phyloP scores from a whole-genome alignment of 2,113 vertebrate genomes.

The Romanogobio albipinnatus region DNA sequence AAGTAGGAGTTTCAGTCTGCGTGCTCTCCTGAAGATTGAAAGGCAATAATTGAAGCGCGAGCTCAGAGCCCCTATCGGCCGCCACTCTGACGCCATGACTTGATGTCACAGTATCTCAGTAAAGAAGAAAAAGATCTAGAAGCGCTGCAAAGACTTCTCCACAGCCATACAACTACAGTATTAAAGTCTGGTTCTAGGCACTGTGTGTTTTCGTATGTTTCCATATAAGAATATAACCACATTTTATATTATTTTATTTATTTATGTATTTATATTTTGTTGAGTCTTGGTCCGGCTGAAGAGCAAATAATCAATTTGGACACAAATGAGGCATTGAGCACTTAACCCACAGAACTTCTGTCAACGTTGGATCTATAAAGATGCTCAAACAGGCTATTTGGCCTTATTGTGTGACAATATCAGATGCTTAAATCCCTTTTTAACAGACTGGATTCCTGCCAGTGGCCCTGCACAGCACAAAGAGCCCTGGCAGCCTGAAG shows the following conservation, averaged over 20 bases:
- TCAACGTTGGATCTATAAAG: constrained; percentile 1
- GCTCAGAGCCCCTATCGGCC: constrained; percentile 59
- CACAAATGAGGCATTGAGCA: not conserved
- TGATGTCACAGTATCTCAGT: constrained; percentile 83
- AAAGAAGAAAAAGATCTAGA: constrained; percentile 66
- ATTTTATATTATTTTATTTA: too few relatives aligned
- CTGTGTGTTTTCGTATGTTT: not conserved
- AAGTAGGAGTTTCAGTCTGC: not conserved
- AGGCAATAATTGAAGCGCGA: constrained; percentile 66
- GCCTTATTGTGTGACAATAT: constrained; percentile 26
- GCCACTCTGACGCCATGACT: constrained; percentile 84
- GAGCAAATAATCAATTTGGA: not conserved
- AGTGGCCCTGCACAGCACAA: constrained; percentile 61
- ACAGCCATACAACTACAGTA: not conserved
- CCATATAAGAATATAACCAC: not conserved
- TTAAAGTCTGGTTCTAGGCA: not conserved
- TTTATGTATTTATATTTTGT: too few relatives aligned
- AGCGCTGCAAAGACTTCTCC: not conserved
- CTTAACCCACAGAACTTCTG: not conserved
- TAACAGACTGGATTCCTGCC: constrained; percentile 62
- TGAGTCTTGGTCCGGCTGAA: not conserved
- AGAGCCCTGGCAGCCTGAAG: constrained; percentile 60
- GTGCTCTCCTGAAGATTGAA: constrained; percentile 61
- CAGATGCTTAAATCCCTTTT: constrained; percentile 28
- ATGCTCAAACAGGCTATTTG: not conserved